Conservation (phyloP, 2,888 invertebrate genomes). For the Coleophora flavipennella region DNA sequence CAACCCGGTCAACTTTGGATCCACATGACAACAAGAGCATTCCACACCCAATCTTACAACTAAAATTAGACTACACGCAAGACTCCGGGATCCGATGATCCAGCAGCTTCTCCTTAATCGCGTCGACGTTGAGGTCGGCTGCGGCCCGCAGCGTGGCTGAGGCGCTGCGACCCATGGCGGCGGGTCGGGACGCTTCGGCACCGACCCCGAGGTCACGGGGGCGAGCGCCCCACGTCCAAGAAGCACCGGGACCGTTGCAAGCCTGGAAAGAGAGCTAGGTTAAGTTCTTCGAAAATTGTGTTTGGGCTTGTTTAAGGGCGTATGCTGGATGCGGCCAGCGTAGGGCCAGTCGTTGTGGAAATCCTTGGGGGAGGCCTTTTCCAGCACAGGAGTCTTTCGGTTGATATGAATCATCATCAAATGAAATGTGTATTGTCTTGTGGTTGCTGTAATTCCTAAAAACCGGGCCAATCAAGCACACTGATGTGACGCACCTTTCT, state of each 20-base stretch:
- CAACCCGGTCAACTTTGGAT: too few species aligned
- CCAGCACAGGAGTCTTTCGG: too few species aligned
- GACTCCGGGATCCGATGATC: constrained; percentile 90
- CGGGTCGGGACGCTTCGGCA: constrained; percentile 29
- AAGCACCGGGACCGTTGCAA: constrained; percentile 63
- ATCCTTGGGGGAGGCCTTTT: too few species aligned
- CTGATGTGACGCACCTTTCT: too few species aligned
- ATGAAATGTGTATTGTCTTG: too few species aligned
- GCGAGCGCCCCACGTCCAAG: constrained; percentile 73
- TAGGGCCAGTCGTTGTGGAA: too few species aligned
- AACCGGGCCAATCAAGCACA: too few species aligned
- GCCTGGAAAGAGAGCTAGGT: constrained; percentile 34
- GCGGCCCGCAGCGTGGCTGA: constrained; percentile 61
- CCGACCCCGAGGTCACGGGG: constrained; percentile 30
- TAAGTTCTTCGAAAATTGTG: neutral
- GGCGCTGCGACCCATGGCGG: constrained; percentile 52
- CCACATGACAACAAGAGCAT: neutral
- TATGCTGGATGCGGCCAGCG: too few species aligned
- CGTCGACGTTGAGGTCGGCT: constrained; percentile 81
- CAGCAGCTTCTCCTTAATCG: constrained; percentile 89
- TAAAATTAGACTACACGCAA: constrained; percentile 77
- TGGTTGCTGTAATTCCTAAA: too few species aligned
- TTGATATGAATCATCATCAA: too few species aligned
- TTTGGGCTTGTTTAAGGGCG: neutral
- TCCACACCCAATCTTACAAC: neutral